A percentile compares a stretch with the other conserved stretches of the same genome.
Evolutionary conservation across 2,888 invertebrate genomes (phyloP).

Genomic region (Ectemnius lituratus): DNA sequence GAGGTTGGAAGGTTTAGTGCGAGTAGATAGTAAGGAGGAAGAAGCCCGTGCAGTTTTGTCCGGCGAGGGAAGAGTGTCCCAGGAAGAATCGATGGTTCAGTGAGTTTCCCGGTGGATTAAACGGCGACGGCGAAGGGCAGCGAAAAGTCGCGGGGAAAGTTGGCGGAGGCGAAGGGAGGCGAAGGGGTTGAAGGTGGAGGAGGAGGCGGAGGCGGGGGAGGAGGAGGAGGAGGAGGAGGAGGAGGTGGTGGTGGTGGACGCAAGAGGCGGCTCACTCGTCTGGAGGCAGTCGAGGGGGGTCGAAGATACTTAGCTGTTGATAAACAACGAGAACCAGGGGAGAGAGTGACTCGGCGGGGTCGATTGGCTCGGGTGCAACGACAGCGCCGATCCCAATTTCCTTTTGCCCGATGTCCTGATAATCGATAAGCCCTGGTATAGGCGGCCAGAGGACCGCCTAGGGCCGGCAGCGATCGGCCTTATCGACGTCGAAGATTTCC

Average conservation of each 20-base stretch:
- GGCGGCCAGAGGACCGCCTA: slow-evolving; percentile 53
- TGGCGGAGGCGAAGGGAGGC: background rate
- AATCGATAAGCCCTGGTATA: slow-evolving; percentile 58
- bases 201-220: background rate
- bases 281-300: background rate
- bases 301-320: slow-evolving; percentile 11
- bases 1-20: too few species aligned
- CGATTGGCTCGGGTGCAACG: slow-evolving; percentile 49
- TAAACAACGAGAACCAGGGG: slow-evolving; percentile 12
- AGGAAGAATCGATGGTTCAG: background rate
- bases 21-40: background rate
- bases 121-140: slow-evolving; percentile 11
- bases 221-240: background rate
- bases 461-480: slow-evolving; percentile 57
- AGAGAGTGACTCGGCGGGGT: slow-evolving; percentile 21
- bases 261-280: background rate
- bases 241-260: background rate
- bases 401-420: slow-evolving; percentile 67
- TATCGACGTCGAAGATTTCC: slow-evolving; percentile 53
- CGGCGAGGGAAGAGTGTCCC: slow-evolving; percentile 11
- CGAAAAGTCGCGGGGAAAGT: slow-evolving; percentile 24
- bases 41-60: slow-evolving; percentile 28
- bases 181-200: background rate
- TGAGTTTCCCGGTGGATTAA: too few species aligned
- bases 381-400: slow-evolving; percentile 54